These are phyloP conservation scores for Mellivora capensis DNA, from an alignment of 2,113 vertebrate species.

Conservation along the genomic window DNA sequence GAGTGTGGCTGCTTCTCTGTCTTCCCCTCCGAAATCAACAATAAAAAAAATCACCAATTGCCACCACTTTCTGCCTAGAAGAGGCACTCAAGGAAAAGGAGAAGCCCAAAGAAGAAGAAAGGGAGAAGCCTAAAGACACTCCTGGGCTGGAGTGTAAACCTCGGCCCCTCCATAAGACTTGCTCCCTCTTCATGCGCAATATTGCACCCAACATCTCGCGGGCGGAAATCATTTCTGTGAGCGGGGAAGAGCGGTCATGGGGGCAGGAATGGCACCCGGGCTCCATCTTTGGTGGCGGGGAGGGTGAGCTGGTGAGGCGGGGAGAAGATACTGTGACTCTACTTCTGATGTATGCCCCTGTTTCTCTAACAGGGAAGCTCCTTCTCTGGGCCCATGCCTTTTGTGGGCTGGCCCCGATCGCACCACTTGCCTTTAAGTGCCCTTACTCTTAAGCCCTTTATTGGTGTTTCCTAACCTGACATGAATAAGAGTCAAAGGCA, in stretches of 20 bases:
- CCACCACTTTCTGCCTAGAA: conserved; percentile 59
- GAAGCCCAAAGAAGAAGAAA: conserved; percentile 78
- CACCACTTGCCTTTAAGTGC: not conserved
- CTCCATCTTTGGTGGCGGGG: not conserved
- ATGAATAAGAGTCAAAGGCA: not conserved
- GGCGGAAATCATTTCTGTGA: conserved; percentile 92
- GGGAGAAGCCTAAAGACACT: conserved; percentile 86
- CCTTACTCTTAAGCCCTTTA: not conserved
- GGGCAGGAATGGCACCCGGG: not conserved
- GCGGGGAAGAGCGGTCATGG: conserved; percentile 45
- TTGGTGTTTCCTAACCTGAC: not conserved
- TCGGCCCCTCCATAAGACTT: conserved; percentile 91
- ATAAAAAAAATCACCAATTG: not conserved
- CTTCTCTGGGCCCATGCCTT: not conserved
- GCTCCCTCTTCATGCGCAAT: conserved; percentile 93
- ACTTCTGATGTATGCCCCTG: not conserved
- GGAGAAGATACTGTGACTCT: not conserved
- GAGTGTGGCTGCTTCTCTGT: not conserved
- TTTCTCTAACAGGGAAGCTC: not conserved
- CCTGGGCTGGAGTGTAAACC: conserved; percentile 88
- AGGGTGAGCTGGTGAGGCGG: not conserved
- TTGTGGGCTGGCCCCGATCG: not conserved
- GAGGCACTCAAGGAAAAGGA: conserved; percentile 68
- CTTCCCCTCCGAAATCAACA: not conserved
- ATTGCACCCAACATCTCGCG: conserved; percentile 93